Evolutionary conservation across 2,888 invertebrate species (phyloP).

Genomic region (Petrolisthes manimaculis): DNA sequence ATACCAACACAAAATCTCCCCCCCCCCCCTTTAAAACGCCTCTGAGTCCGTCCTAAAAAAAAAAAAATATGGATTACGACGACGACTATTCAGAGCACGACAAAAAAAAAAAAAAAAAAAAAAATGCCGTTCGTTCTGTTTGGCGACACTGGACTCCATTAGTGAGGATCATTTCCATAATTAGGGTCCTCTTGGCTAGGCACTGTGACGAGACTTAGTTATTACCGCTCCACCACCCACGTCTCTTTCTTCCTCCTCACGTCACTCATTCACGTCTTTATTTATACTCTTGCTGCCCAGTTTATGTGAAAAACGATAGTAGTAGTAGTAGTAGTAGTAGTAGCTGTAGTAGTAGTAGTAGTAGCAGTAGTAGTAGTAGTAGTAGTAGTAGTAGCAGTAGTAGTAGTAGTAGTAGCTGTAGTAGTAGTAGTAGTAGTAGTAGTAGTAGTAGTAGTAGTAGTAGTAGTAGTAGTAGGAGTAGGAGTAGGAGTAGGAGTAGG

Average conservation of each 20-base stretch:
- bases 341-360: not conserved
- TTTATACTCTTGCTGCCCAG: not conserved
- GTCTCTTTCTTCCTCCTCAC: not conserved
- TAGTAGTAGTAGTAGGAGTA: not conserved
- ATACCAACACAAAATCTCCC: too few species aligned
- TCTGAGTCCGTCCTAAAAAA: too few species aligned
- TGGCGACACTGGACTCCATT: slow-evolving; percentile 19
- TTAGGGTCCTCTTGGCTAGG: slow-evolving; percentile 22
- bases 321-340: not conserved
- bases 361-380: not conserved
- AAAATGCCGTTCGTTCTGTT: too few species aligned
- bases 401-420: not conserved
- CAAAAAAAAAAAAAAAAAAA: not conserved
- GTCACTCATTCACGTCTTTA: not conserved
- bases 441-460: not conserved
- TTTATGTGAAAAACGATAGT: not conserved
- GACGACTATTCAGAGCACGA: too few species aligned
- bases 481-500: too few species aligned
- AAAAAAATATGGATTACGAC: too few species aligned
- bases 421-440: not conserved
- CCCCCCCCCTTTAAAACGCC: too few species aligned
- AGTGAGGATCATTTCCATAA: slow-evolving; percentile 24
- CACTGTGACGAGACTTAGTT: slow-evolving; percentile 26
- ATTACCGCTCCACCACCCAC: slow-evolving; percentile 3
- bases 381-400: not conserved